Conservation (phyloP, 2,113 vertebrate genomes). For the Hypomesus transpacificus region DNA sequence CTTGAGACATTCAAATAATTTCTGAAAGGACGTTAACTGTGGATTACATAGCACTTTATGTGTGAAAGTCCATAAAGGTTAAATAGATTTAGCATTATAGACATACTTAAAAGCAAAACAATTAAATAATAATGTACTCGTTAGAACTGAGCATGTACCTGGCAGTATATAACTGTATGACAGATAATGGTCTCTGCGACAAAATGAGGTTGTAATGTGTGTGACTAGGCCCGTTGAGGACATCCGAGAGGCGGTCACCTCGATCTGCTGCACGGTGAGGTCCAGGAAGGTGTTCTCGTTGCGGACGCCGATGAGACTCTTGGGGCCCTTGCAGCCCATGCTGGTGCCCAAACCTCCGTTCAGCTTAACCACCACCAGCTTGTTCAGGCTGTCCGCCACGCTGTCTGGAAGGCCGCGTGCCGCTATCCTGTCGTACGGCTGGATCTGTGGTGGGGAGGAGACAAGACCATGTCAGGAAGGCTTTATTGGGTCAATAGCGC, state of each 20-base stretch:
- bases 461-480: too few relatives aligned
- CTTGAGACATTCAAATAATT: too few relatives aligned
- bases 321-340: conserved; percentile 97
- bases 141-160: too few relatives aligned
- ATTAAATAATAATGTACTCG: too few relatives aligned
- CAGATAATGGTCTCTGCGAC: background rate
- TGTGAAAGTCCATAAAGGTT: too few relatives aligned
- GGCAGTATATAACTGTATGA: background rate
- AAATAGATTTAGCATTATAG: too few relatives aligned
- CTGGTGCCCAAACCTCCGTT: conserved; percentile 96
- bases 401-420: conserved; percentile 78
- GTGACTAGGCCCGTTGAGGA: background rate
- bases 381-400: conserved; percentile 83
- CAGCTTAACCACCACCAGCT: conserved; percentile 92
- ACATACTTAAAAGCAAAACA: too few relatives aligned
- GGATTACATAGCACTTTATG: too few relatives aligned
- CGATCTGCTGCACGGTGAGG: conserved; percentile 95
- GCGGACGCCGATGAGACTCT: conserved; percentile 94
- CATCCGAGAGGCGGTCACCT: conserved; percentile 66
- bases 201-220: background rate
- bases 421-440: conserved; percentile 89
- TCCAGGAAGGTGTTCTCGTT: conserved; percentile 98
- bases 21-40: too few relatives aligned
- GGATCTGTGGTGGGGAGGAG: conserved; percentile 72
- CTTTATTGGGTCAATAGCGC: conserved; percentile 18